Percentiles rank a stretch among this genome's conserved stretches.
Evolutionary conservation across 2,797 vertebrate species (phyloP).

Genomic region (Erpetoichthys calabaricus): DNA sequence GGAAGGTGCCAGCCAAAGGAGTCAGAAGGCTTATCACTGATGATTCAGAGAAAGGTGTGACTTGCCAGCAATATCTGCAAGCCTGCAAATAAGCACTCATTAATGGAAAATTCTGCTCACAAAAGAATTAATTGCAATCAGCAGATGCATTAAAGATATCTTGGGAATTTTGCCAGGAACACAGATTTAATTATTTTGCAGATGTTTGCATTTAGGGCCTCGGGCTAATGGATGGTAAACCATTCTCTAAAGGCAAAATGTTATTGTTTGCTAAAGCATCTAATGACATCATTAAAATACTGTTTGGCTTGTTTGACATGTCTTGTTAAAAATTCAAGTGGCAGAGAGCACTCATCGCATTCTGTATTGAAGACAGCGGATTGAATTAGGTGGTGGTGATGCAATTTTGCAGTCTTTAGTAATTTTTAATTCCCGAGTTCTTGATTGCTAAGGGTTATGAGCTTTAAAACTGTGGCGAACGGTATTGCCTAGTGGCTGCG

Average conservation of each 20-base stretch:
- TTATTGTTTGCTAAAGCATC: conserved; percentile 3
- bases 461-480: too few species aligned
- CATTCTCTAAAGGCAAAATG: not conserved
- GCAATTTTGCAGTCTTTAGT: too few species aligned
- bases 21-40: too few species aligned
- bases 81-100: not conserved
- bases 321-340: conserved; percentile 3
- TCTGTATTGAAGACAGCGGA: too few species aligned
- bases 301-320: conserved; percentile 1
- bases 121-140: not conserved
- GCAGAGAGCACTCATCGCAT: not conserved
- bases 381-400: too few species aligned
- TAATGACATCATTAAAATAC: not conserved
- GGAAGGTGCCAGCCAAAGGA: too few species aligned
- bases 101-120: not conserved
- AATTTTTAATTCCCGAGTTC: too few species aligned
- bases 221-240: not conserved
- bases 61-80: too few species aligned
- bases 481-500: too few species aligned
- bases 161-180: conserved; percentile 4
- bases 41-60: too few species aligned
- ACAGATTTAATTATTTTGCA: conserved; percentile 5
- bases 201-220: conserved; percentile 4
- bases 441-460: too few species aligned
- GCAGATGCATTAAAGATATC: not conserved